These are phyloP conservation scores for Orchestes rusci DNA, from an alignment of 2,888 invertebrate genomes.

Conservation along the genomic window DNA sequence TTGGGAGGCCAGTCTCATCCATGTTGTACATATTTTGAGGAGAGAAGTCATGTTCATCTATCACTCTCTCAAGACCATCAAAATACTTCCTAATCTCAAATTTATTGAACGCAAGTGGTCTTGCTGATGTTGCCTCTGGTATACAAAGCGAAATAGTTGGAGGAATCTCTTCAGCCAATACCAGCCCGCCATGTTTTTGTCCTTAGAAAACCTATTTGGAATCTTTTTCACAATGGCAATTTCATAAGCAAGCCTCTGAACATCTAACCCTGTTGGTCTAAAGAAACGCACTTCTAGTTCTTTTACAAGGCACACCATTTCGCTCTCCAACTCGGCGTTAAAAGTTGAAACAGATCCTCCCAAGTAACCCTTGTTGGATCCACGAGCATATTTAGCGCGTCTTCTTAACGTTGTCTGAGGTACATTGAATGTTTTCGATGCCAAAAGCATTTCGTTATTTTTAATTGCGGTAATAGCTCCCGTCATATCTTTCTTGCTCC, in stretches of 20 bases:
- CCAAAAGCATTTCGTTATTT: too few relatives aligned
- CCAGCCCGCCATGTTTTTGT: constrained; percentile 7
- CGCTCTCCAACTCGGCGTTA: constrained; percentile 6
- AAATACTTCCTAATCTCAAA: constrained; percentile 11
- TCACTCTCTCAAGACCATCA: constrained; percentile 7
- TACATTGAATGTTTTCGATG: constrained; percentile 13
- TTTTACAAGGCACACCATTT: constrained; percentile 7
- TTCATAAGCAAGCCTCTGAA: constrained; percentile 11
- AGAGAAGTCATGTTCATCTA: constrained; percentile 16
- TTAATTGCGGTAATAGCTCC: too few relatives aligned
- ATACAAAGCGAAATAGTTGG: constrained; percentile 2
- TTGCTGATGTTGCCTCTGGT: constrained; percentile 4
- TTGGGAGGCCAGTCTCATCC: constrained; percentile 41
- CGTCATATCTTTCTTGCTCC: too few relatives aligned
- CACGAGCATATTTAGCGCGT: constrained; percentile 1
- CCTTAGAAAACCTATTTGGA: background rate
- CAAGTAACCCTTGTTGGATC: constrained; percentile 10
- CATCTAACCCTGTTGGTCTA: constrained; percentile 8
- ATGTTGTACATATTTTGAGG: constrained; percentile 25
- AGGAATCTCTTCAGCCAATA: constrained; percentile 4
- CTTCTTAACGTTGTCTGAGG: constrained; percentile 9
- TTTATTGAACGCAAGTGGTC: constrained; percentile 14
- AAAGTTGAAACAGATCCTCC: constrained; percentile 13
- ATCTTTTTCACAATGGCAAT: constrained; percentile 5
- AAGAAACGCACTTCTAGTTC: constrained; percentile 11